Evolutionary conservation across 2,888 invertebrate genomes (phyloP).

Genomic region (Amiota minor): DNA sequence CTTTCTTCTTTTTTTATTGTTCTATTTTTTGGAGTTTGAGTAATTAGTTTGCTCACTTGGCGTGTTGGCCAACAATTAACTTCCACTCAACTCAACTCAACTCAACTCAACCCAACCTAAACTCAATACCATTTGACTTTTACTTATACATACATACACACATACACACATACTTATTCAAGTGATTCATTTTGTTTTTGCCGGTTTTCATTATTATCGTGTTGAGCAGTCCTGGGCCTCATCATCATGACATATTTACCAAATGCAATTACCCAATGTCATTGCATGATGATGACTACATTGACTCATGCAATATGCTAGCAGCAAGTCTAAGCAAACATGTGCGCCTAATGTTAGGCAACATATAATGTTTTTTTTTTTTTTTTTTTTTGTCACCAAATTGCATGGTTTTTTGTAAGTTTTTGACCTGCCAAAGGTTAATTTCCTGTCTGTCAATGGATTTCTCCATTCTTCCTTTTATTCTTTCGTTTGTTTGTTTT

Average conservation of each 20-base stretch:
- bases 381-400: neutral
- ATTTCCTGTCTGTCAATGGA: slow-evolving; percentile 11
- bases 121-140: slow-evolving; percentile 41
- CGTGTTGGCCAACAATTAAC: slow-evolving; percentile 54
- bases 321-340: too few species aligned
- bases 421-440: slow-evolving; percentile 9
- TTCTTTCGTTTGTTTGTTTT: neutral
- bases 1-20: neutral
- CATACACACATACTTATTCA: too few species aligned
- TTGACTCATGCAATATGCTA: too few species aligned
- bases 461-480: neutral
- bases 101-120: too few species aligned
- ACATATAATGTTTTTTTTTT: slow-evolving; percentile 1
- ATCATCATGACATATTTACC: slow-evolving; percentile 11
- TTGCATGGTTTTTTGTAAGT: neutral
- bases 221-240: neutral
- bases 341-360: slow-evolving; percentile 9
- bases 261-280: slow-evolving; percentile 19
- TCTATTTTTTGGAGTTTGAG: slow-evolving; percentile 28
- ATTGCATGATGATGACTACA: neutral
- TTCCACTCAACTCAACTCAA: neutral
- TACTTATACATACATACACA: too few species aligned
- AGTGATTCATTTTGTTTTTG: slow-evolving; percentile 23
- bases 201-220: slow-evolving; percentile 2
- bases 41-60: slow-evolving; percentile 58